These are phyloP conservation scores for Amaurobius ferox DNA, from an alignment of 2,888 invertebrate genomes.

Conservation along the genomic window DNA sequence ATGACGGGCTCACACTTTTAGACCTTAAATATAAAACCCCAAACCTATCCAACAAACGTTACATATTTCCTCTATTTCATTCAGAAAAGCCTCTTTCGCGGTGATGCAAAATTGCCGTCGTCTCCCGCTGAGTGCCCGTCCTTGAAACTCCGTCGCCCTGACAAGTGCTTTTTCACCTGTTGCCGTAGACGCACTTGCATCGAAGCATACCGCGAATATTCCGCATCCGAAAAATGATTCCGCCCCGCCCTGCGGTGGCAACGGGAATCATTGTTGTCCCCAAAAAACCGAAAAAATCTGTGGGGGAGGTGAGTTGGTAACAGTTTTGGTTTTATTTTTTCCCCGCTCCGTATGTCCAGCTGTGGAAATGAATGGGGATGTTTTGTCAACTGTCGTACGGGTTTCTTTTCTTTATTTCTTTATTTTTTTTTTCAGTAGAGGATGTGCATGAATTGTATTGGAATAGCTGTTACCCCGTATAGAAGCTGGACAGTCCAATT, in stretches of 20 bases:
- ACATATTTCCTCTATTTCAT: too few species aligned
- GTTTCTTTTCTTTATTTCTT: constrained; percentile 23
- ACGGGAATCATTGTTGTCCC: constrained; percentile 19
- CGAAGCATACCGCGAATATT: background rate
- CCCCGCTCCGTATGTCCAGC: constrained; percentile 36
- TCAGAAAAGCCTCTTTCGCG: too few species aligned
- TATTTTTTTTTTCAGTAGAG: constrained; percentile 28
- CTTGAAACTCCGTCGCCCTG: background rate
- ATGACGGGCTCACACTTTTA: too few species aligned
- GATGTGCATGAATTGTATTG: constrained; percentile 47
- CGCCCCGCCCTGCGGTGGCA: constrained; percentile 37
- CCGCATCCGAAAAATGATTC: background rate
- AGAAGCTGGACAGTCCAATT: background rate
- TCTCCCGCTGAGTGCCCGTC: background rate
- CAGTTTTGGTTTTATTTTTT: constrained; percentile 9
- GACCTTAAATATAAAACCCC: too few species aligned
- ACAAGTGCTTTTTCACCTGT: constrained; percentile 18
- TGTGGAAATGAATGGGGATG: constrained; percentile 38
- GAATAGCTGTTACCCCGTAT: constrained; percentile 39
- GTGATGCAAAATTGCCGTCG: background rate
- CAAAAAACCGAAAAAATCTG: constrained; percentile 29
- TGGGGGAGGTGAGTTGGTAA: constrained; percentile 17
- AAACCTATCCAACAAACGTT: too few species aligned
- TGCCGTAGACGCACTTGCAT: background rate
- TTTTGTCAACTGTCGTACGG: constrained; percentile 56